Base-by-base conservation (phyloP, 1,140 invertebrate species). In the Zelostemma sp. region DNA sequence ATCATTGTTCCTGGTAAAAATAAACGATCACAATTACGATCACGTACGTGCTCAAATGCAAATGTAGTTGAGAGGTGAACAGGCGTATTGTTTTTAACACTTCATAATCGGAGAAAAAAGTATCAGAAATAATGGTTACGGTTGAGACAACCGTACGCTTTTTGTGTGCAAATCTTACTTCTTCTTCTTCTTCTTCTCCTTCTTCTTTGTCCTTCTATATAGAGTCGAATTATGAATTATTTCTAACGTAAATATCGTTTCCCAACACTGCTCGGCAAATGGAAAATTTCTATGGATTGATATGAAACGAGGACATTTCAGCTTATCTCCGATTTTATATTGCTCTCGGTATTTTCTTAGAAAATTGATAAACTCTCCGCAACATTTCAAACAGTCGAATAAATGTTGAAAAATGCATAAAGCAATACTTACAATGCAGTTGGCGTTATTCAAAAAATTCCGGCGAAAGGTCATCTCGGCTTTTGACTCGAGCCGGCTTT, bases 231-330 rank as follows among this genome's bases (percentile, higher is more conserved):
- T 69, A 50, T 57, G 35, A 61, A 65, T 43, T 63, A 66, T 50
- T 63, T 66, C 46, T 63, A 66, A 66, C 66, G 68, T 58, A 71
- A 71, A 71, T 63, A 61, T 15, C 40, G 40, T 65, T 65, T 61
- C 53, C 54, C 47, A 40, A 33, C 11, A 33, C 57, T 62, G 61
- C 58, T 65, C 61, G 58, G 62, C 55, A 66, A 62, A 63, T 55
- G 62, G 68, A 71, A 71, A 71, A 71, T 71, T 71, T 71, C 62
- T 65, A 64, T 61, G 57, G 51, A 58, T 65, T 71, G 68, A 71
- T 71, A 71, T 58, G 17, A 57, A 71, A 71, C 59, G 63, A 71
- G 68, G 68, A 71, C 62, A 63, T 38, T 54, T 65, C 58, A 8
- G 38, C 62, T 71, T 71, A 71, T 71, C 68, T 66, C 61, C 21